Evolutionary conservation across 2,888 invertebrate genomes (phyloP).

Genomic region (Cantharis lateralis): DNA sequence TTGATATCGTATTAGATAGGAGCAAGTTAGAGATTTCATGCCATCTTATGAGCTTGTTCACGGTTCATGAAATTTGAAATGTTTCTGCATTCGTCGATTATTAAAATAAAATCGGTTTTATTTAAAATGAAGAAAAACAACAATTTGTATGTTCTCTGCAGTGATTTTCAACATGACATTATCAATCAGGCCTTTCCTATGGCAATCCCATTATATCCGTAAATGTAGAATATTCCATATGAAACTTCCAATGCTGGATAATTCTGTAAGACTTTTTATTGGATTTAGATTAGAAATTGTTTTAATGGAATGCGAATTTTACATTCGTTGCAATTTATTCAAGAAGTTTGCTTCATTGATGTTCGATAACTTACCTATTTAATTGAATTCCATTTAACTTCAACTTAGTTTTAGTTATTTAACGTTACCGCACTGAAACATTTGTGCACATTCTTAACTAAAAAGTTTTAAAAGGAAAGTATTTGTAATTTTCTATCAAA

Average conservation of each 20-base stretch:
- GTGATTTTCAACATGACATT: background rate
- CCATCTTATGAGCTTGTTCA: background rate
- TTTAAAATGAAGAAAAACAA: background rate
- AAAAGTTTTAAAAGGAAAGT: conserved; percentile 6
- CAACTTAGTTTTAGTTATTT: conserved; percentile 14
- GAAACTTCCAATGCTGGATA: conserved; percentile 9
- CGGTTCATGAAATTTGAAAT: background rate
- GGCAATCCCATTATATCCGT: background rate
- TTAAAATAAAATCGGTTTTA: background rate
- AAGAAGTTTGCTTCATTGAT: conserved; percentile 12
- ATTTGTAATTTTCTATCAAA: background rate
- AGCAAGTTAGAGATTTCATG: background rate
- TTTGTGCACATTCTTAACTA: conserved; percentile 5
- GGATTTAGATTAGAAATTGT: conserved; percentile 4
- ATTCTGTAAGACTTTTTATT: conserved; percentile 3
- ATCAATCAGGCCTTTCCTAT: background rate
- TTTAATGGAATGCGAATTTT: conserved; percentile 14
- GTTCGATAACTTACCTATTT: conserved; percentile 19
- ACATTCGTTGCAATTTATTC: conserved; percentile 16
- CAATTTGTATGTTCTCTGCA: background rate
- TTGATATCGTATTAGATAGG: background rate
- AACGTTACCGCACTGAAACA: conserved; percentile 1
- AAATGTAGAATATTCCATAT: background rate
- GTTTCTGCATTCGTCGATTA: background rate
- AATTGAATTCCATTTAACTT: conserved; percentile 21